These are phyloP conservation scores for Caenorhabditis wallacei DNA, from an alignment of 2,888 invertebrate species.

Conservation along the genomic window DNA sequence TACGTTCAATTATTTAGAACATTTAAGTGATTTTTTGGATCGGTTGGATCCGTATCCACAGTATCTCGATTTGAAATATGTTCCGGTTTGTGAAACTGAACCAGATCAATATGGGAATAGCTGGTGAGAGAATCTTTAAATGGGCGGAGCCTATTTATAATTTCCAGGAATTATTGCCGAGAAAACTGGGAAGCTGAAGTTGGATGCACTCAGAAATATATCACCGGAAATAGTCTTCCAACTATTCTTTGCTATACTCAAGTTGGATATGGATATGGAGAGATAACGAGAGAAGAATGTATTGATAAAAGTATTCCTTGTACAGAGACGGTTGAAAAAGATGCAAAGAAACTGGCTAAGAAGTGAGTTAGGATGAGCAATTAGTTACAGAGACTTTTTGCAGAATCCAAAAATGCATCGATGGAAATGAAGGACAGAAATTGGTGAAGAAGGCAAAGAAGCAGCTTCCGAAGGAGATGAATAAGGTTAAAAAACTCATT, in stretches of 20 bases:
- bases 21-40: neutral
- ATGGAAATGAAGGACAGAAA: neutral
- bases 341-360: neutral
- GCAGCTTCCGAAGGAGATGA: neutral
- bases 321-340: neutral
- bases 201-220: constrained; percentile 9
- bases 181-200: neutral
- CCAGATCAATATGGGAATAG: too few relatives aligned
- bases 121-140: too few relatives aligned
- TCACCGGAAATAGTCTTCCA: neutral
- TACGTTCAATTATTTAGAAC: neutral
- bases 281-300: neutral
- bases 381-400: neutral
- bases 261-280: too few relatives aligned
- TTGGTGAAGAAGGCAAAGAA: neutral
- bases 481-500: neutral
- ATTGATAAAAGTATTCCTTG: neutral
- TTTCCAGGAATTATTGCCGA: neutral
- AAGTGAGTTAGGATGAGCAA: neutral
- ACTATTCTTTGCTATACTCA: neutral
- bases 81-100: neutral
- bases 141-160: neutral
- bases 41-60: neutral
- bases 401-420: neutral
- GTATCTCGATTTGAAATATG: neutral